Base-by-base conservation (phyloP, 2,797 vertebrate genomes). In the Dendrocincla tyrannina region DNA sequence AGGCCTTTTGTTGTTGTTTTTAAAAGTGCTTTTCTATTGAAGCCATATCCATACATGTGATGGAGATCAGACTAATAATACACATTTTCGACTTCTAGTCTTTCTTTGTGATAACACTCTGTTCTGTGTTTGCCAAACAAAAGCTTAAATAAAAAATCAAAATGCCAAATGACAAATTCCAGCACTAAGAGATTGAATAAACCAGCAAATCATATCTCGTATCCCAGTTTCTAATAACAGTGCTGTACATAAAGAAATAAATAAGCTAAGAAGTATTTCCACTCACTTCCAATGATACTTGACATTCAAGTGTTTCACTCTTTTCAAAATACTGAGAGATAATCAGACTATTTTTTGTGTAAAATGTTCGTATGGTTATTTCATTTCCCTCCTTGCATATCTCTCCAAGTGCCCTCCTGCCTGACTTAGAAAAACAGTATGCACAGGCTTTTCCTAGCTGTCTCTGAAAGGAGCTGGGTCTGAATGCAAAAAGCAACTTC, bases 1-100 rank as follows among this genome's bases (percentile, higher is more conserved):
- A 70, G 47, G 56, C 32, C 30, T 92, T 92, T 95, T 88, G 91
- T 95, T 95, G 60, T 47, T 93, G 67, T 81, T 92, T 85, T 93
- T 80, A 63, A 79, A 82, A 93, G 84, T 62, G 5, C 46, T 90
- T 96, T 96, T 94, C 67, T 84, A 25, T 49, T 91, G 76, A 94
- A 96, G 80, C 60, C 70, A 30, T 92, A 88, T 76, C 89, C 73
- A 42, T 86, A 35, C 49, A 32, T 80, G 59, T 35, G 91, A 72
- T 12, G 3, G 67, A 92, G 86, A 95, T 92, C 78, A 94, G 76
- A 80, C 79, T 91, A 95, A 64, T 56, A 69, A 56, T 24, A 49
- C 59, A 62, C 56, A 47, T 70, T 89, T 93, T 77, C 85, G 95
- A 27, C 55, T 79, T 81, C 44, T 35, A 83, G 78, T 47, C 37